A percentile compares a stretch with the other conserved stretches of the same genome.
Evolutionary conservation across 2,888 invertebrate species (phyloP).

Genomic region (Orthosia gothica): DNA sequence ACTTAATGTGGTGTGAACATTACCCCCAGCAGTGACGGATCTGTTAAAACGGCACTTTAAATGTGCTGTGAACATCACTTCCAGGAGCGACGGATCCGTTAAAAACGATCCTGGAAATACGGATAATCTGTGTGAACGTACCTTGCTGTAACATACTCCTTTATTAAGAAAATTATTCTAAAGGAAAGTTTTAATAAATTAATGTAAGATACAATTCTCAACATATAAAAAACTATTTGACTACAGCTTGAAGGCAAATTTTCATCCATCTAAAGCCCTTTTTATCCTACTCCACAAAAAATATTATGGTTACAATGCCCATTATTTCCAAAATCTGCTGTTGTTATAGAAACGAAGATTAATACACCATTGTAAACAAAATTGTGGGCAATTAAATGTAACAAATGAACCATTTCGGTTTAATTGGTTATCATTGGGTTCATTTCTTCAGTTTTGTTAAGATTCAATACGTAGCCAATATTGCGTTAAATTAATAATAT

Average conservation of each 20-base stretch:
- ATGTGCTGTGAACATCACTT: too few relatives aligned
- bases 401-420: constrained; percentile 59
- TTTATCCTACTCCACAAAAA: not conserved
- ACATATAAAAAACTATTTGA: too few relatives aligned
- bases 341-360: constrained; percentile 22
- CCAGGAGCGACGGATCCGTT: too few relatives aligned
- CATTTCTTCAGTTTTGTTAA: constrained; percentile 19
- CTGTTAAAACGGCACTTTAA: too few relatives aligned
- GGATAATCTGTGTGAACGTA: too few relatives aligned
- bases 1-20: too few relatives aligned
- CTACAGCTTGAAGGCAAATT: not conserved
- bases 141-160: too few relatives aligned
- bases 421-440: constrained; percentile 48
- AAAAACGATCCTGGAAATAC: too few relatives aligned
- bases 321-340: constrained; percentile 16
- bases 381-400: constrained; percentile 54
- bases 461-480: constrained; percentile 8
- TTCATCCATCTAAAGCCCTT: not conserved
- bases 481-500: not conserved
- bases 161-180: not conserved
- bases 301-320: constrained; percentile 2
- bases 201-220: too few relatives aligned
- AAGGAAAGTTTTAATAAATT: not conserved
- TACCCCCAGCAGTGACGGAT: too few relatives aligned
- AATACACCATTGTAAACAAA: constrained; percentile 31